These are phyloP conservation scores for Pyrgilauda ruficollis DNA, from an alignment of 2,113 vertebrate species.

Conservation along the genomic window DNA sequence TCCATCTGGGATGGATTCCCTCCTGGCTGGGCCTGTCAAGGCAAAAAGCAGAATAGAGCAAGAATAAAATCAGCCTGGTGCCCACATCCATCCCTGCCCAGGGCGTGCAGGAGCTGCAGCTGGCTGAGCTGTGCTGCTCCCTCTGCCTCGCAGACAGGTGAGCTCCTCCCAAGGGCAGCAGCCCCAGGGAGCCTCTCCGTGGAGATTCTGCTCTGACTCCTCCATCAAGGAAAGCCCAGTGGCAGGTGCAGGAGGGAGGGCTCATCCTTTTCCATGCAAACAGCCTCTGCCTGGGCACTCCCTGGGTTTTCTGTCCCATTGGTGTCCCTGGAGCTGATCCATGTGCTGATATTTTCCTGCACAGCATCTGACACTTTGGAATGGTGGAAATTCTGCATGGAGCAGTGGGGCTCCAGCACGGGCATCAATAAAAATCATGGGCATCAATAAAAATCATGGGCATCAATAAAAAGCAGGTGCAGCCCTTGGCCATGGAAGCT, in stretches of 20 bases:
- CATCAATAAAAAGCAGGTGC: not conserved
- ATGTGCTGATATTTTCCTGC: not conserved
- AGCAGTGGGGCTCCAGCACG: not conserved
- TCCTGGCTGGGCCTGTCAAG: not conserved
- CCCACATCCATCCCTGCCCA: fast-evolving
- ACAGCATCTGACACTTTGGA: fast-evolving
- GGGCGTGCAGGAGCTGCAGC: not conserved
- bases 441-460: too few relatives aligned
- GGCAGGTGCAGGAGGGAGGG: not conserved
- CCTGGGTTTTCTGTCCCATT: fast-evolving
- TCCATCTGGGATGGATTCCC: not conserved
- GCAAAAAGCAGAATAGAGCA: not conserved
- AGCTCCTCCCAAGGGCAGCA: not conserved
- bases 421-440: too few relatives aligned
- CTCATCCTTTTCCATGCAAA: not conserved
- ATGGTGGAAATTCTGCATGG: not conserved
- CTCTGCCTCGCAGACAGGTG: fast-evolving
- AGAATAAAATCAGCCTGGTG: not conserved
- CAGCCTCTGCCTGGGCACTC: not conserved
- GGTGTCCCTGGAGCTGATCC: not conserved
- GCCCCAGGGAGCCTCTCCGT: not conserved
- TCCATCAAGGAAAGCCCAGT: not conserved
- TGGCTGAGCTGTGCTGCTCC: not conserved
- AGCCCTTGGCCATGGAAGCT: not conserved
- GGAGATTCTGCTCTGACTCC: not conserved